These are phyloP conservation scores for Chrysotoxum bicinctum DNA, from an alignment of 2,888 invertebrate species.

Conservation along the genomic window DNA sequence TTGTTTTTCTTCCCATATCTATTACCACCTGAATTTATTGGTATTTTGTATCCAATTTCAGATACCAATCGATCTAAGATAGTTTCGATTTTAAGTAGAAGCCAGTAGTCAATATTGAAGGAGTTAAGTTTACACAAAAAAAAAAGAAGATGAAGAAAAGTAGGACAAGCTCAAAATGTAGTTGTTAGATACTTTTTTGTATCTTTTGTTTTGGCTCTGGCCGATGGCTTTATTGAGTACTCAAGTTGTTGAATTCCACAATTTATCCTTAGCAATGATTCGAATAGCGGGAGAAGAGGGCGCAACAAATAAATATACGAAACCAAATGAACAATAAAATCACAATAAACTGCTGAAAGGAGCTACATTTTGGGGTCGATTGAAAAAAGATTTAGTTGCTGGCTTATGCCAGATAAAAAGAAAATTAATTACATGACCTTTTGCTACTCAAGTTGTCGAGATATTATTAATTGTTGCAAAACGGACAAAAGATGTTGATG, in stretches of 20 bases:
- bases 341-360: conserved; percentile 21
- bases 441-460: conserved; percentile 22
- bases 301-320: background rate
- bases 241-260: conserved; percentile 33
- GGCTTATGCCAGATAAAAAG: background rate
- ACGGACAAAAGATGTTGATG: background rate
- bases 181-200: conserved; percentile 14
- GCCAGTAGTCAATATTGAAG: conserved; percentile 15
- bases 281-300: background rate
- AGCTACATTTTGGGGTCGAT: background rate
- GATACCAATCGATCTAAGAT: conserved; percentile 57
- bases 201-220: background rate
- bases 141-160: conserved; percentile 4
- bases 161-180: conserved; percentile 34
- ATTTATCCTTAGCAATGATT: conserved; percentile 20
- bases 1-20: conserved; percentile 14
- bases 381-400: background rate
- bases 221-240: conserved; percentile 23
- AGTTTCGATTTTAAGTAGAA: conserved; percentile 27
- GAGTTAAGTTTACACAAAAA: background rate
- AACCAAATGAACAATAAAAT: conserved; percentile 29
- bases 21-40: conserved; percentile 46
- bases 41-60: conserved; percentile 55
- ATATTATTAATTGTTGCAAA: conserved; percentile 62
- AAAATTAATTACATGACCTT: conserved; percentile 52